Evolutionary conservation across 2,888 invertebrate genomes (phyloP).

Genomic region (Melikaiella ostensackeni): DNA sequence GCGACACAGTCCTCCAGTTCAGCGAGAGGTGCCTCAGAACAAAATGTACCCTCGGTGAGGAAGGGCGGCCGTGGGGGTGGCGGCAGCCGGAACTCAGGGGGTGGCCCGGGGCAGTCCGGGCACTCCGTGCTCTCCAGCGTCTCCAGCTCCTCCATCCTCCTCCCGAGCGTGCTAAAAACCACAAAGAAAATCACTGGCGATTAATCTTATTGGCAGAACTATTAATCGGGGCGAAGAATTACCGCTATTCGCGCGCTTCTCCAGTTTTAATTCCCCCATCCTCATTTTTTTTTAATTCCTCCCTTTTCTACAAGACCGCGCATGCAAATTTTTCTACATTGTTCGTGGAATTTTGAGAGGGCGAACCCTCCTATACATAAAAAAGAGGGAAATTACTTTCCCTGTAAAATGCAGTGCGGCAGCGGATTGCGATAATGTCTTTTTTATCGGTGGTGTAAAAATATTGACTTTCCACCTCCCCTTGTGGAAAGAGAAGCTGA

Average conservation of each 20-base stretch:
- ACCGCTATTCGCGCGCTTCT: constrained; percentile 31
- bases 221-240: constrained; percentile 79
- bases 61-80: constrained; percentile 87
- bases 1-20: constrained; percentile 87
- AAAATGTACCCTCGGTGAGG: constrained; percentile 83
- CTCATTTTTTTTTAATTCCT: neutral
- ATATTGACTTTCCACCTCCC: neutral
- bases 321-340: neutral
- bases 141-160: constrained; percentile 86
- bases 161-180: constrained; percentile 76
- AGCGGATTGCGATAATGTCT: neutral
- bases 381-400: neutral
- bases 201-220: constrained; percentile 68
- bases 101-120: constrained; percentile 85
- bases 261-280: neutral
- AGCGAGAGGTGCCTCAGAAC: constrained; percentile 85
- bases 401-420: neutral
- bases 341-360: neutral
- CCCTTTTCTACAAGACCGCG: neutral
- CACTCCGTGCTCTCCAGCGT: constrained; percentile 85
- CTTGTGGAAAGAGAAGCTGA: neutral
- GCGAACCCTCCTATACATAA: neutral
- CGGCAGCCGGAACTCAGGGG: constrained; percentile 86
- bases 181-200: constrained; percentile 78
- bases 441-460: neutral